These are phyloP conservation scores for Silurus glanis DNA, from an alignment of 2,113 vertebrate genomes.

Conservation along the genomic window DNA sequence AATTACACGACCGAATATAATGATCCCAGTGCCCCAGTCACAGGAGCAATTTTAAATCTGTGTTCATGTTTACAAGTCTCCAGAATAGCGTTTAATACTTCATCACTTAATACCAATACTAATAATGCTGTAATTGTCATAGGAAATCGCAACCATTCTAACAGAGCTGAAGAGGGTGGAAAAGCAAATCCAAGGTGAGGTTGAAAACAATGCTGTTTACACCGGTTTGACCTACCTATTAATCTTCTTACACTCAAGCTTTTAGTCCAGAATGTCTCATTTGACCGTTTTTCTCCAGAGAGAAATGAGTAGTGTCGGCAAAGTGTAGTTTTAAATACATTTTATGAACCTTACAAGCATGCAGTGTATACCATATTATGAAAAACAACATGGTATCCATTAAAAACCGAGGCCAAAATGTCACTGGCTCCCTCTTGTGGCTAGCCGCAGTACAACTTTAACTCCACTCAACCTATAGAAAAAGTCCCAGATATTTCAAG, in stretches of 20 bases:
- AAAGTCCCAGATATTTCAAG: neutral
- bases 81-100: neutral
- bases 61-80: neutral
- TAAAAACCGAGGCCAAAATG: neutral
- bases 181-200: conserved; percentile 92
- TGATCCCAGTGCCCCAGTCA: neutral
- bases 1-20: neutral
- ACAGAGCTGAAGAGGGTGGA: conserved; percentile 93
- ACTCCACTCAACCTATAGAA: neutral
- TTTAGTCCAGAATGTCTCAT: neutral
- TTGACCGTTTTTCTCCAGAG: neutral
- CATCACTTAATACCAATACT: neutral
- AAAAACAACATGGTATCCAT: neutral
- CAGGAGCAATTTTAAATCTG: neutral
- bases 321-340: neutral
- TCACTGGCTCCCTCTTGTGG: neutral
- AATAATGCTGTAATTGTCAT: conserved; percentile 21
- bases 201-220: neutral
- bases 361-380: neutral
- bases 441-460: neutral
- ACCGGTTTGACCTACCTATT: neutral
- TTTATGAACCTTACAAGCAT: neutral
- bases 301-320: neutral
- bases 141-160: conserved; percentile 95
- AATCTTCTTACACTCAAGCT: neutral